Conservation (phyloP, 2,888 invertebrate genomes). For the Beris morrisii region DNA sequence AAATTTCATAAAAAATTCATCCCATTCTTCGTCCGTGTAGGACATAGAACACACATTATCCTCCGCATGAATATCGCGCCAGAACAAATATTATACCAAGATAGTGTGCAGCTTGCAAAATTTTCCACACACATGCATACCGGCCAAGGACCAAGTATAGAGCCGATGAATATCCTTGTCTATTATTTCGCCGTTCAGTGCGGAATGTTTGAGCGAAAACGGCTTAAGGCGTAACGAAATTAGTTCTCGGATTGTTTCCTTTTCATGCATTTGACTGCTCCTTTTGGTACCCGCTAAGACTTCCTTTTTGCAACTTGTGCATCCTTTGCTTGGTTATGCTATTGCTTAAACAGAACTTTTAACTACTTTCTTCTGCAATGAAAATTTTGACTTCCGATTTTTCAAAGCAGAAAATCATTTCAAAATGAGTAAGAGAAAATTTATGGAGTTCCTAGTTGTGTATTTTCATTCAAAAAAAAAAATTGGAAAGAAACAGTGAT, state of each 20-base stretch:
- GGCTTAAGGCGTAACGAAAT: conserved; percentile 27
- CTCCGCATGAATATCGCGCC: no score
- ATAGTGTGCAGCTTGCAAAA: no score
- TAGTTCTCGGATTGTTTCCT: conserved; percentile 26
- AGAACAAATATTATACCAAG: no score
- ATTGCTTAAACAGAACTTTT: conserved; percentile 13
- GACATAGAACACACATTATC: no score
- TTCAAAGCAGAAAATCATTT: conserved; percentile 21
- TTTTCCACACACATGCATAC: no score
- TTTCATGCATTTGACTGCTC: conserved; percentile 25
- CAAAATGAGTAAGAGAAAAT: conserved; percentile 16
- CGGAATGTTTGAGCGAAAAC: conserved; percentile 4
- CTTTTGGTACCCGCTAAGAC: conserved; percentile 8
- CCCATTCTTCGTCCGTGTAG: no score
- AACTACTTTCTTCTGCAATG: conserved; percentile 25
- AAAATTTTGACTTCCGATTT: conserved; percentile 26
- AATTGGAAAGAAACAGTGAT: no score
- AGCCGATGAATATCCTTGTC: no score
- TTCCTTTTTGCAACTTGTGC: conserved; percentile 4
- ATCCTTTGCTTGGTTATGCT: neutral
- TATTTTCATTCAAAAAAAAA: no score
- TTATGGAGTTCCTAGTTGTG: neutral
- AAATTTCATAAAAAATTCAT: no score
- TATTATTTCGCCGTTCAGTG: no score
- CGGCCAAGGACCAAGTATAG: no score